Evolutionary conservation across 2,888 invertebrate genomes (phyloP), one percentile per base, ranked within the genome.

Genomic region (Plagodis dolabraria): DNA sequence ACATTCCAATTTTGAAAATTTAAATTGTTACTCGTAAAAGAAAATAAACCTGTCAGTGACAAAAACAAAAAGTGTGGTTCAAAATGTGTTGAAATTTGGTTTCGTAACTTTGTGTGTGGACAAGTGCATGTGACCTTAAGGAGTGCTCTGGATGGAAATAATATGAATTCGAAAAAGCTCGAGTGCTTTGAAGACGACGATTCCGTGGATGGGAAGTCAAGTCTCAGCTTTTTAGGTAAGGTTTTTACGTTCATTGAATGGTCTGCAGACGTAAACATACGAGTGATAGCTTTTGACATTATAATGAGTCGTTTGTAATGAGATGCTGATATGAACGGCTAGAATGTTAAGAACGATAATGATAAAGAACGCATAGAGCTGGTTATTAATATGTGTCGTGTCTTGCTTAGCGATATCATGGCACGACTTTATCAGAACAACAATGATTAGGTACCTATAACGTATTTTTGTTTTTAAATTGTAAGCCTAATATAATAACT

Each of bases 161-260:
- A 22, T 66, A 92, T 92, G 92, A 92, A 92, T 91, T 86, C 92
- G 64, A 92, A 92, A 85, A 92, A 92, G 82, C 80, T 92, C 85
- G 92, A 92, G 83, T 89, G 90, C 75, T 89, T 88, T 68, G 85
- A 85, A 62, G 86, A 91, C 56, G 78, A 80, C 72, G 85, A 91
- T 72, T 89, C 91, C 63, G 87, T 86, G 77, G 90, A 90, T 79
- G 91, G 85, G 67, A 92, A 92, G 75, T 83, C 86, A 63, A 92
- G 88, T 76, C 89, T 92, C 82, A 92, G 92, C 83, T 92, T 92
- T 86, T 85, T 92, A 92, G 92, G 92, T 92, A 72, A 86, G 83
- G 77, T 63, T 57, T 59, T 65, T 58, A 62, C 60, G 57, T 66
- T 63, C 48, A 64, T 66, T 57, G 63, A 57, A 40, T 33, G 49